Percentiles rank a stretch among this genome's conserved stretches.
phyloP scores from a whole-genome alignment of 2,113 vertebrate genomes.

The Hippolais icterina region DNA sequence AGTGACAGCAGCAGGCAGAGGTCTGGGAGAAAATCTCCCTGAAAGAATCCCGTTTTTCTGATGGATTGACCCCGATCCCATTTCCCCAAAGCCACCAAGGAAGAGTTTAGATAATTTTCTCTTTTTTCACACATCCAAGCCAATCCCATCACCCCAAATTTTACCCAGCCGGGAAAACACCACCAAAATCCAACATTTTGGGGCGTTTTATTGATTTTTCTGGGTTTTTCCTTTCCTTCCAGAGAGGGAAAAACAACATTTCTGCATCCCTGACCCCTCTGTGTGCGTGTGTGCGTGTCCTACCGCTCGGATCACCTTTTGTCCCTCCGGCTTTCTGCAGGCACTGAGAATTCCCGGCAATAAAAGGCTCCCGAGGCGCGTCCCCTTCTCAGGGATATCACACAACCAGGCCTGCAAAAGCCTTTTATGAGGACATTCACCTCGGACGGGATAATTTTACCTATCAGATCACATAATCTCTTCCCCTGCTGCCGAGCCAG shows the following conservation, averaged over 20 bases:
- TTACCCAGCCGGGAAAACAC: background rate
- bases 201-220: background rate
- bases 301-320: background rate
- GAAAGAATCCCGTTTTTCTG: background rate
- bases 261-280: background rate
- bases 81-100: background rate
- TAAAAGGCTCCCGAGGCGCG: constrained; percentile 15
- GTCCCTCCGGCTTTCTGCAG: constrained; percentile 36
- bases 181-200: background rate
- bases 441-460: constrained; percentile 72
- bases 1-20: fast-evolving
- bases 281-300: background rate
- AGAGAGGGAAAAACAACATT: background rate
- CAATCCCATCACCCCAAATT: background rate
- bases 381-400: constrained; percentile 80
- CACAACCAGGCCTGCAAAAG: constrained; percentile 60
- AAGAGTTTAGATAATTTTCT: background rate
- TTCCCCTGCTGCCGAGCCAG: constrained; percentile 57
- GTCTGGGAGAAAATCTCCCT: background rate
- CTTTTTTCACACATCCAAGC: background rate
- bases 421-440: constrained; percentile 72
- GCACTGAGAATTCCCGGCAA: constrained; percentile 23
- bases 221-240: background rate
- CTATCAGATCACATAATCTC: constrained; percentile 69
- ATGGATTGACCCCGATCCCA: background rate